phyloP scores from a whole-genome alignment of 2,797 vertebrate genomes.

The Tauraco hartlaubi region DNA sequence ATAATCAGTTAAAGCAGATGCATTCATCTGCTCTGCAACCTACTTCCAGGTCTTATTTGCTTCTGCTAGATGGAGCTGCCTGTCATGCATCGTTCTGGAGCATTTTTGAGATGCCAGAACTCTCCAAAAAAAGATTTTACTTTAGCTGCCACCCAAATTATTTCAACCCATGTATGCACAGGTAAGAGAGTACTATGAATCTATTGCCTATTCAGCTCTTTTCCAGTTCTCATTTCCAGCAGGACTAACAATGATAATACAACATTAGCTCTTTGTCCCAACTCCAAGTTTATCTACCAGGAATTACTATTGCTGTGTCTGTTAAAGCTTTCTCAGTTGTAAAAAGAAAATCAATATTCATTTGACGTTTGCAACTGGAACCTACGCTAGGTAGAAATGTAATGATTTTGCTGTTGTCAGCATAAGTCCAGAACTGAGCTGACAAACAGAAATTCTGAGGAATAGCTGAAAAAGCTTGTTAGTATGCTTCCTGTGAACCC shows the following conservation, averaged over 20 bases:
- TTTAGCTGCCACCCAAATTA: background rate
- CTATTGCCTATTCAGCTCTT: background rate
- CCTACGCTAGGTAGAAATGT: background rate
- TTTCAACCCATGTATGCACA: background rate
- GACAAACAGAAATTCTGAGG: conserved; percentile 20
- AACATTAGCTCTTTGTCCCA: background rate
- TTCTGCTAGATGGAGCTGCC: background rate
- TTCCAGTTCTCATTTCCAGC: background rate
- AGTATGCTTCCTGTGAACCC: background rate
- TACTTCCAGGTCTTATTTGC: background rate
- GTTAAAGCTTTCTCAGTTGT: conserved; percentile 30
- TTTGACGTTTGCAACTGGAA: conserved; percentile 27
- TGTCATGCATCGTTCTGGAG: background rate
- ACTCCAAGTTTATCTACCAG: background rate
- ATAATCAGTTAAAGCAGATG: conserved; percentile 9
- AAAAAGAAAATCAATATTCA: conserved; percentile 54
- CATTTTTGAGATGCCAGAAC: background rate
- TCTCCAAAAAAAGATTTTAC: background rate
- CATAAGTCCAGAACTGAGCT: background rate
- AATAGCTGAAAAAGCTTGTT: background rate
- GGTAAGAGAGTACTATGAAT: background rate
- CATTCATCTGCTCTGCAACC: background rate
- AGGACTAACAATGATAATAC: background rate
- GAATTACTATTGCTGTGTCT: background rate
- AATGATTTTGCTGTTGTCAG: conserved; percentile 45